These are phyloP conservation scores for Muntiacus muntjak DNA, from an alignment of 2,113 vertebrate genomes.

Conservation along the genomic window DNA sequence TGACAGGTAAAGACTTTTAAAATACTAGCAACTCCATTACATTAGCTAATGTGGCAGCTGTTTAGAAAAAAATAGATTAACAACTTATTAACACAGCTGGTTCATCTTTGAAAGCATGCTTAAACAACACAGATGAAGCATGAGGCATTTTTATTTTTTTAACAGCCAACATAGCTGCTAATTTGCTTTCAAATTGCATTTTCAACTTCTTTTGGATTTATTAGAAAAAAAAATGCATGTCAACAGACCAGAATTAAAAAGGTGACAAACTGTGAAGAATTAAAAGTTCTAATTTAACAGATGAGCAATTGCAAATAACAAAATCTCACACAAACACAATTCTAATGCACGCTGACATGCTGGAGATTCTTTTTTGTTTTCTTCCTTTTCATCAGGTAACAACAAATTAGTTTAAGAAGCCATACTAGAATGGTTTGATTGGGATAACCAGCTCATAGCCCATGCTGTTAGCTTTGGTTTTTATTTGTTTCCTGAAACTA, in stretches of 20 bases:
- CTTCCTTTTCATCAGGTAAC: conserved; percentile 63
- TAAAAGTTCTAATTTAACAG: conserved; percentile 85
- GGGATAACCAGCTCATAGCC: conserved; percentile 60
- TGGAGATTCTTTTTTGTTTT: conserved; percentile 67
- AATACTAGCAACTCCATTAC: not conserved
- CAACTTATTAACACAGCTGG: not conserved
- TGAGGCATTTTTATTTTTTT: not conserved
- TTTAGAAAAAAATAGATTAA: not conserved
- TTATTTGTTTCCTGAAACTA: conserved; percentile 74
- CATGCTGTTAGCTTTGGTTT: conserved; percentile 66
- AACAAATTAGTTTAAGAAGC: conserved; percentile 76
- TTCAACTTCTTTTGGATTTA: conserved; percentile 68
- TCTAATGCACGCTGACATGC: conserved; percentile 82
- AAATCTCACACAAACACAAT: conserved; percentile 80
- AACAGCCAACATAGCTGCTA: conserved; percentile 35
- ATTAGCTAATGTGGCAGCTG: not conserved
- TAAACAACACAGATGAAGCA: not conserved
- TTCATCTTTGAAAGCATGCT: not conserved
- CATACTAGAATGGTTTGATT: conserved; percentile 46
- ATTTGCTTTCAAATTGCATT: conserved; percentile 79
- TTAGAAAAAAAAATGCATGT: conserved; percentile 58
- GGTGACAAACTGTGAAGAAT: conserved; percentile 84
- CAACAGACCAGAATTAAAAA: conserved; percentile 80
- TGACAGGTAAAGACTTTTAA: not conserved
- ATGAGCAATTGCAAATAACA: conserved; percentile 82